Evolutionary conservation across 2,113 vertebrate species (phyloP).

Genomic region (Pomatostomus ruficeps): DNA sequence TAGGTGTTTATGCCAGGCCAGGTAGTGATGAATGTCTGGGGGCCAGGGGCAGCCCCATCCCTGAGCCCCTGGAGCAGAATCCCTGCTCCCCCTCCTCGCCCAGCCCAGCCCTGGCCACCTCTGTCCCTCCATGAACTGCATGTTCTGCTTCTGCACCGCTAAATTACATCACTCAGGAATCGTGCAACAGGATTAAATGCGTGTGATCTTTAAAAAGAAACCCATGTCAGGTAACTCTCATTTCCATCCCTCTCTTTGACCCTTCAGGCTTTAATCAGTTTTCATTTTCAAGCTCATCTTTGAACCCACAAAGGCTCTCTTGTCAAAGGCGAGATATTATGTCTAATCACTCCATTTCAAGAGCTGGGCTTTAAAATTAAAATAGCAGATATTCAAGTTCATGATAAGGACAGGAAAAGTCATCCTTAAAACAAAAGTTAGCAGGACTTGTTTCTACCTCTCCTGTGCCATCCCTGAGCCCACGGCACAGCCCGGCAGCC

Average conservation of each 20-base stretch:
- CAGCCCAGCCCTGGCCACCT: not conserved
- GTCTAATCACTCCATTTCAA: conserved; percentile 30
- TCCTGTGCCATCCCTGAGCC: accelerated
- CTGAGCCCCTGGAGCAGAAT: not conserved
- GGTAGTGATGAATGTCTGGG: not conserved
- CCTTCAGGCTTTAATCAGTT: conserved; percentile 46
- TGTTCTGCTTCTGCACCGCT: not conserved
- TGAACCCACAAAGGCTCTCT: conserved; percentile 37
- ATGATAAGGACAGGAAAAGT: not conserved
- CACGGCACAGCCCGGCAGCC: accelerated
- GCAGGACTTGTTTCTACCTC: not conserved
- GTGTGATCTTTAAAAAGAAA: conserved; percentile 32
- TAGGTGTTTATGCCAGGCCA: not conserved
- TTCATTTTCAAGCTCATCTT: conserved; percentile 41
- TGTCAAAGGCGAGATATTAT: conserved; percentile 35
- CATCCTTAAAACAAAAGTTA: not conserved
- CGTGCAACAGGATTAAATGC: not conserved
- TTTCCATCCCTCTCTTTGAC: conserved; percentile 42
- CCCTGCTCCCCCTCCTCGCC: not conserved
- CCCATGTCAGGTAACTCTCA: conserved; percentile 18
- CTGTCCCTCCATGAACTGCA: not conserved
- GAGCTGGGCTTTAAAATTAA: conserved; percentile 29
- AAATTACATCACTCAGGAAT: not conserved
- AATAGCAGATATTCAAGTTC: conserved; percentile 17
- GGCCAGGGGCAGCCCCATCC: not conserved